These are phyloP conservation scores for Myotis yumanensis DNA, from an alignment of 2,113 vertebrate species.

Conservation along the genomic window DNA sequence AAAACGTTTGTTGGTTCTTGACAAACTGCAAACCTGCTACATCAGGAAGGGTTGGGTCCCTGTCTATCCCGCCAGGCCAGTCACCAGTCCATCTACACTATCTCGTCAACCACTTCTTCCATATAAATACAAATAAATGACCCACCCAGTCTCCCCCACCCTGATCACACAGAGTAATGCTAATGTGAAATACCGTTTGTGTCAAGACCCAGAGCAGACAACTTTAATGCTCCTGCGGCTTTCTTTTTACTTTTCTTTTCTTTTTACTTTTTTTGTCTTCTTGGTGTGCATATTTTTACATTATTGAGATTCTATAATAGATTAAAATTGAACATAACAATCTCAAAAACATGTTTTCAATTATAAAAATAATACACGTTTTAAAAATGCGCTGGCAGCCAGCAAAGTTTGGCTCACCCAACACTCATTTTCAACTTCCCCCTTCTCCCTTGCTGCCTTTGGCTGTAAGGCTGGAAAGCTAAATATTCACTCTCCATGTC, in stretches of 20 bases:
- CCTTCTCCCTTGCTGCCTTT: neutral
- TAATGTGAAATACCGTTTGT: neutral
- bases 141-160: neutral
- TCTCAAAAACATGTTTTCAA: slow-evolving; percentile 3
- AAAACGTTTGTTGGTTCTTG: neutral
- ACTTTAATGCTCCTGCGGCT: neutral
- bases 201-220: neutral
- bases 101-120: neutral
- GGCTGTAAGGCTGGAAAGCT: neutral
- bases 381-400: neutral
- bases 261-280: neutral
- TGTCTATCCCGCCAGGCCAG: neutral
- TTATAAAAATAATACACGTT: slow-evolving; percentile 23
- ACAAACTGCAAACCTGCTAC: neutral
- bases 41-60: neutral
- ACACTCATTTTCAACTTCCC: neutral
- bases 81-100: neutral
- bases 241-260: neutral
- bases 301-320: neutral
- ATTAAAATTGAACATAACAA: neutral
- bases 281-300: neutral
- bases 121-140: neutral
- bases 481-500: neutral
- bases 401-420: neutral
- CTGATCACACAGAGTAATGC: neutral